A percentile compares a stretch with the other conserved stretches of the same genome.
Evolutionary conservation across 2,113 vertebrate species (phyloP).

Genomic region (Melanerpes aurifrons): DNA sequence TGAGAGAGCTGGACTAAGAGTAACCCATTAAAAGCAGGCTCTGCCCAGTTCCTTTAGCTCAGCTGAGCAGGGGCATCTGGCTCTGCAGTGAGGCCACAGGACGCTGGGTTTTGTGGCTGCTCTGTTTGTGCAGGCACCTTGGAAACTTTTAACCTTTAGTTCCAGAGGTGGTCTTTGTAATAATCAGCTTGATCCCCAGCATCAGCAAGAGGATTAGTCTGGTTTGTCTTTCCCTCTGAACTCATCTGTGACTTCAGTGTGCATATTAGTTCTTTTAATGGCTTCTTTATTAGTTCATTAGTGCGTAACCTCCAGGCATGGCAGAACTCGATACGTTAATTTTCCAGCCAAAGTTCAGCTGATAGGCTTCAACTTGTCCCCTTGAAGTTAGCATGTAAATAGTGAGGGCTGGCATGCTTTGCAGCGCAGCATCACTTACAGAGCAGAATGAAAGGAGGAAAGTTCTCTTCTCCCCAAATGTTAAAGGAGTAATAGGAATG

Average conservation of each 20-base stretch:
- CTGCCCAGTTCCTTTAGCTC: background rate
- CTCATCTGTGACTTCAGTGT: slow-evolving; percentile 31
- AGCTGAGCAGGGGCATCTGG: background rate
- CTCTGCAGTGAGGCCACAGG: background rate
- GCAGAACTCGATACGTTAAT: slow-evolving; percentile 40
- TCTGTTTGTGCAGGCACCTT: background rate
- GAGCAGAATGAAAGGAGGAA: background rate
- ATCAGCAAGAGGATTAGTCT: slow-evolving; percentile 18
- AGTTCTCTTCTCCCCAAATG: background rate
- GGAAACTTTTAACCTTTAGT: slow-evolving; percentile 33
- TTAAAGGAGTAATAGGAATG: background rate
- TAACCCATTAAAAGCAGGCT: background rate
- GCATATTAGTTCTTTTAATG: slow-evolving; percentile 52
- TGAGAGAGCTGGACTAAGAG: background rate
- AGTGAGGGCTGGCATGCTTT: background rate
- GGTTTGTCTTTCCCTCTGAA: slow-evolving; percentile 44
- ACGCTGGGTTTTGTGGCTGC: background rate
- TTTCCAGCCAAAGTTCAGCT: slow-evolving; percentile 49
- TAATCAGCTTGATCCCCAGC: slow-evolving; percentile 21
- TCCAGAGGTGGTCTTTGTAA: background rate
- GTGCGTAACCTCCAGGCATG: slow-evolving; percentile 44
- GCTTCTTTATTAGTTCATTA: slow-evolving; percentile 54
- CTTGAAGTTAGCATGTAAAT: background rate
- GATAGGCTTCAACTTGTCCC: slow-evolving; percentile 18
- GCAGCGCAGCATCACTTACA: accelerated